Evolutionary conservation across 2,888 invertebrate species (phyloP), one percentile per base, ranked within the genome.

Genomic region (Trypoxylon attenuatum): DNA sequence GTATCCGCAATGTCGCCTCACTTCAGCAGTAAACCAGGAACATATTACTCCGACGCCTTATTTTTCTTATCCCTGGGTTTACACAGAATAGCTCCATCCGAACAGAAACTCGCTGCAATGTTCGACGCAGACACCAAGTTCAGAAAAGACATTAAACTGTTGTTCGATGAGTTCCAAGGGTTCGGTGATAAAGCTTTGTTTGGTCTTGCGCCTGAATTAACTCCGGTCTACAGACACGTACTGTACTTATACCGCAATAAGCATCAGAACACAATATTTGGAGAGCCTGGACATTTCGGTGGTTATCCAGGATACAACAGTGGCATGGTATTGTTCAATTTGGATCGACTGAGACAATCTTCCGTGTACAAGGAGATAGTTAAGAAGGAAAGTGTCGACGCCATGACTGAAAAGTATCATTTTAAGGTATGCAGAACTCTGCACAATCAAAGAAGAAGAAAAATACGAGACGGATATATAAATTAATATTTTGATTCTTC

Each of bases 231-330:
- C 84, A 89, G 92, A 39, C 94, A 95, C 82, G 90, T 93, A 43
- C 88, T 95, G 13, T 91, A 92, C 75, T 85, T 89, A 49, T 94
- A 93, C 83, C 90, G 93, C 73, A 87, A 87, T 21, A 89, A 90
- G 69, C 89, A 92, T 81, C 91, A 91, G 5, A 89, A 89, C 23
- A 92, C 92, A 2, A 87, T 87, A 22, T 91, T 92, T 69, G 92
- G 92, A 4, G 89, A 87, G 43, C 89, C 90, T 0, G 57, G 68
- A 8, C 87, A 88, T 65, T 84, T 85, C 1, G 85, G 84, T 5
- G 92, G 92, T 1, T 91, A 90, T 79, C 92, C 93, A n/a, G 95
- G 95, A 1, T 92, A 93, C 76, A 95, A 95, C 87, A 94, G 94
- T 72, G 95, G 95, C 4, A 93, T 95, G 1, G 89, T 95, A 27